These are phyloP conservation scores for Ctenomys sociabilis DNA, from an alignment of 2,113 vertebrate genomes.

Conservation along the genomic window DNA sequence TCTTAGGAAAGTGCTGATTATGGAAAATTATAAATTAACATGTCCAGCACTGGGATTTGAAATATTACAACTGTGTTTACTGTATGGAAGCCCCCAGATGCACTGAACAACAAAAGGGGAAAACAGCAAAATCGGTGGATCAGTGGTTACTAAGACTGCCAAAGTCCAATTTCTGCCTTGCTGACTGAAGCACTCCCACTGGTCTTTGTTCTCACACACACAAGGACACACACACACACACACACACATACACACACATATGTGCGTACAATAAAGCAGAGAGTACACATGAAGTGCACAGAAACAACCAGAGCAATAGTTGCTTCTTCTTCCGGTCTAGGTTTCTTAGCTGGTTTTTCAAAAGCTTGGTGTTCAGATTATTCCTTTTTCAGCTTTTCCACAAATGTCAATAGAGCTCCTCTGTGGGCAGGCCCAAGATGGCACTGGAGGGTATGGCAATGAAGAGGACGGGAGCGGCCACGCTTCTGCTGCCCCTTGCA, in stretches of 20 bases:
- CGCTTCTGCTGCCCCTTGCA: rapidly evolving
- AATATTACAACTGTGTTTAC: slow-evolving; percentile 65
- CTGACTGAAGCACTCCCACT: background rate
- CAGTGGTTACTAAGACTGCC: background rate
- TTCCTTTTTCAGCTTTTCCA: background rate
- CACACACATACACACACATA: too few relatives aligned
- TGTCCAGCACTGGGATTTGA: slow-evolving; percentile 58
- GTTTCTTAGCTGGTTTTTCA: background rate
- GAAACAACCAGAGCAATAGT: rapidly evolving
- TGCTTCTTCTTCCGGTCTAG: background rate
- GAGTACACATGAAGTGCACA: rapidly evolving
- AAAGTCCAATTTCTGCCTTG: background rate
- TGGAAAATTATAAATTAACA: slow-evolving; percentile 70
- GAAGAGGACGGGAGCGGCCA: rapidly evolving
- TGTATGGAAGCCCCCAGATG: background rate
- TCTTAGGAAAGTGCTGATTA: slow-evolving; percentile 73
- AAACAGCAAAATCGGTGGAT: slow-evolving; percentile 19
- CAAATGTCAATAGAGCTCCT: background rate
- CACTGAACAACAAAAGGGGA: background rate
- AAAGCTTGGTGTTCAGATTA: background rate
- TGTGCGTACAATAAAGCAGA: background rate
- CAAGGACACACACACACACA: too few relatives aligned
- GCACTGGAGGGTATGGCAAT: rapidly evolving
- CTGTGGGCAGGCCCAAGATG: rapidly evolving
- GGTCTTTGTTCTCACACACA: rapidly evolving